Conservation (phyloP, 2,888 invertebrate genomes). For the Anodontia alba region DNA sequence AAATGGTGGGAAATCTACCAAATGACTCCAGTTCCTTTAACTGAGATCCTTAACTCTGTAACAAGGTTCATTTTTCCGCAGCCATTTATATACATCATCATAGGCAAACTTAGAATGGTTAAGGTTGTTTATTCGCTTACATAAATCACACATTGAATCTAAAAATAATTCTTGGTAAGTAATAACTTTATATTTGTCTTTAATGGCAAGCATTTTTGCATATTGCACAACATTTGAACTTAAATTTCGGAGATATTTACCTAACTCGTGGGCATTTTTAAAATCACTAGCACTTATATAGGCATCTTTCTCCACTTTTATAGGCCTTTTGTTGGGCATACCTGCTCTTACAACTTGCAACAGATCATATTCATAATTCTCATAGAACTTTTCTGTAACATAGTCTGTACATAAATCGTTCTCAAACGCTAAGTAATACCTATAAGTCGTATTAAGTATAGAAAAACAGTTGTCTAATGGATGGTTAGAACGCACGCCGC, state of each 20-base stretch:
- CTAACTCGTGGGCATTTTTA: not conserved
- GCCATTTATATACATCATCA: not conserved
- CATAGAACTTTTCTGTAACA: conserved; percentile 9
- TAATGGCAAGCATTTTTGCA: not conserved
- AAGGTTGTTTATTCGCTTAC: not conserved
- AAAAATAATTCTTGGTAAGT: not conserved
- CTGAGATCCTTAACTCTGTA: not conserved
- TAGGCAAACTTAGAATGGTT: not conserved
- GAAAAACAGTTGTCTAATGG: not conserved
- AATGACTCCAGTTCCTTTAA: no score
- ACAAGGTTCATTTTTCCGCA: not conserved
- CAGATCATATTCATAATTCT: conserved; percentile 3
- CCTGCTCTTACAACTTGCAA: not conserved
- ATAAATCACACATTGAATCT: not conserved
- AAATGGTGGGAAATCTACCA: no score
- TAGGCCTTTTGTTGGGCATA: not conserved
- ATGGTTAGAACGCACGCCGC: not conserved
- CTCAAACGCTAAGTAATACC: conserved; percentile 5
- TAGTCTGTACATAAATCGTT: not conserved
- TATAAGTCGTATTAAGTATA: not conserved
- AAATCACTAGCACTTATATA: not conserved
- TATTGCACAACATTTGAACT: not conserved
- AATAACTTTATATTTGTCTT: not conserved
- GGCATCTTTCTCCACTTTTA: not conserved
- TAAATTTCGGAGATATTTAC: not conserved